phyloP scores from a whole-genome alignment of 2,113 vertebrate genomes.

The Ctenodactylus gundi region DNA sequence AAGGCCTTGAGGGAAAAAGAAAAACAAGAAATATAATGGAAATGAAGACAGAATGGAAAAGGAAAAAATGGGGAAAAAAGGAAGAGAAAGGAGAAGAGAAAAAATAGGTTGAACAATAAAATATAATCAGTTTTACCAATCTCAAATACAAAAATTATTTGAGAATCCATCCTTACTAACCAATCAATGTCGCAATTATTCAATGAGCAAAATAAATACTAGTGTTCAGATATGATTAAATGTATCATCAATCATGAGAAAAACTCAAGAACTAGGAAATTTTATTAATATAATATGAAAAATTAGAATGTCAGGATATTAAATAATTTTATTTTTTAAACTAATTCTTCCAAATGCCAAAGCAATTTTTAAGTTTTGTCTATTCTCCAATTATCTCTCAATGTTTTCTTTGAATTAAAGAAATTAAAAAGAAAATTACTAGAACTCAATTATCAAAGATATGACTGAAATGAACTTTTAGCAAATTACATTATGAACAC shows the following conservation, averaged over 20 bases:
- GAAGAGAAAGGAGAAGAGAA: neutral
- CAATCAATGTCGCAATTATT: neutral
- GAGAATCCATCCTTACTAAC: neutral
- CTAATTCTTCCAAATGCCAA: neutral
- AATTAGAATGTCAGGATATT: neutral
- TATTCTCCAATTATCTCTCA: neutral
- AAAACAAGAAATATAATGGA: neutral
- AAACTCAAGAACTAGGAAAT: neutral
- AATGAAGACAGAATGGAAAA: no score
- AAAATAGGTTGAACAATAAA: neutral
- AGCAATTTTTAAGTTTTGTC: neutral
- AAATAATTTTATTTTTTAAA: neutral
- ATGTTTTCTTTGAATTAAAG: neutral
- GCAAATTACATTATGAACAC: neutral
- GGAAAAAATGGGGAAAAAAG: neutral
- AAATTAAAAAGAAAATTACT: neutral
- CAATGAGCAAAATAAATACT: neutral
- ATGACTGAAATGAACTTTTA: neutral
- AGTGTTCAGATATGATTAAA: neutral
- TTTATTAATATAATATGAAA: neutral
- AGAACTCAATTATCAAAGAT: neutral
- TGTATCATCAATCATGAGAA: neutral
- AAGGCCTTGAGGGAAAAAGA: accelerated
- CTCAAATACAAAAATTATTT: neutral
- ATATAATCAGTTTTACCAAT: neutral